These are phyloP conservation scores for Thecophora atra DNA, from an alignment of 2,888 invertebrate genomes.

Conservation along the genomic window DNA sequence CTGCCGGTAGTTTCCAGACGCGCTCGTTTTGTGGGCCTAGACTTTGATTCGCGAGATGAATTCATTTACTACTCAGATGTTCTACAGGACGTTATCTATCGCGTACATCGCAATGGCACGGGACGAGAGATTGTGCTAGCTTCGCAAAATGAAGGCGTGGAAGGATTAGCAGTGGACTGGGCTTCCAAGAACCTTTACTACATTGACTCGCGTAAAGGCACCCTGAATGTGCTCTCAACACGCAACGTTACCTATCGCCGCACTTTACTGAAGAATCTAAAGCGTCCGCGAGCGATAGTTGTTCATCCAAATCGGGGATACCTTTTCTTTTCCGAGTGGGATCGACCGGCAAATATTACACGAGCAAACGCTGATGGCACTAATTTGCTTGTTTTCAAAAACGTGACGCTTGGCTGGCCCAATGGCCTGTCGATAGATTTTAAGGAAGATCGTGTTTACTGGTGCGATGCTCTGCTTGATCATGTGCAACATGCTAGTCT, in stretches of 20 bases:
- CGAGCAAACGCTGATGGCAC: slow-evolving; percentile 91
- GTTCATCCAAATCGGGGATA: slow-evolving; percentile 95
- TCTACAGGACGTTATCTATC: slow-evolving; percentile 91
- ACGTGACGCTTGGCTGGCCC: slow-evolving; percentile 95
- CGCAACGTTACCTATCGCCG: slow-evolving; percentile 84
- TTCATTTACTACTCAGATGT: slow-evolving; percentile 98
- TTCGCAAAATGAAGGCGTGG: slow-evolving; percentile 96
- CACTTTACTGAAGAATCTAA: slow-evolving; percentile 85
- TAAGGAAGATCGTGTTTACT: slow-evolving; percentile 86
- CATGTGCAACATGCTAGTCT: slow-evolving; percentile 94
- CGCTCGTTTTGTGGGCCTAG: slow-evolving; percentile 93
- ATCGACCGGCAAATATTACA: slow-evolving; percentile 95
- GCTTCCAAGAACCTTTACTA: slow-evolving; percentile 94
- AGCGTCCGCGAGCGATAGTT: slow-evolving; percentile 94
- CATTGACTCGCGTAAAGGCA: slow-evolving; percentile 93
- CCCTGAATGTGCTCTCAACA: slow-evolving; percentile 90
- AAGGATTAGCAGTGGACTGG: slow-evolving; percentile 96
- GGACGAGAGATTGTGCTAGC: slow-evolving; percentile 89
- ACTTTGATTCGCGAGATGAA: slow-evolving; percentile 89
- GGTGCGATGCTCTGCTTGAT: slow-evolving; percentile 96
- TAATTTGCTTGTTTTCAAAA: slow-evolving; percentile 85
- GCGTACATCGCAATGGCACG: slow-evolving; percentile 81
- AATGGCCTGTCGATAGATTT: slow-evolving; percentile 96
- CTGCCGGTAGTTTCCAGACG: slow-evolving; percentile 90
- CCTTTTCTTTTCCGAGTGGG: slow-evolving; percentile 97